phyloP scores from a whole-genome alignment of 2,888 invertebrate species.

The Euphydryas editha region DNA sequence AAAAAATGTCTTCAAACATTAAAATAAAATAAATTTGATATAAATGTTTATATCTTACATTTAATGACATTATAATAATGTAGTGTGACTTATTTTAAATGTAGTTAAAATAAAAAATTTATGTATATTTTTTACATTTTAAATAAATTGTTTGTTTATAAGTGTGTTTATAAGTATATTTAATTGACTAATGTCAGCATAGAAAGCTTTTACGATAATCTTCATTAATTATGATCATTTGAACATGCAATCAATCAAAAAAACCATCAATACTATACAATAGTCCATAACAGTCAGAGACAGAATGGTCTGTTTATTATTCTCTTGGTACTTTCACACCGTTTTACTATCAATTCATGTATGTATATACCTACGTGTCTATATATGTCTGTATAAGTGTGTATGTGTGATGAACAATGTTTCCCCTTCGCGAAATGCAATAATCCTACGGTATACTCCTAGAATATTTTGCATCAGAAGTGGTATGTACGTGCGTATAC shows the following conservation, averaged over 20 bases:
- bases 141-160: too few relatives aligned
- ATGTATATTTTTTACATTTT: too few relatives aligned
- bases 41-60: too few relatives aligned
- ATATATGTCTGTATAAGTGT: neutral
- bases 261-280: neutral
- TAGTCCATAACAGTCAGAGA: neutral
- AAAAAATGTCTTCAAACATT: too few relatives aligned
- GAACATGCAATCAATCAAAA: neutral
- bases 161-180: too few relatives aligned
- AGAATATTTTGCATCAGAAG: neutral
- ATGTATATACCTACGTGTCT: neutral
- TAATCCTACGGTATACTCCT: conserved; percentile 14
- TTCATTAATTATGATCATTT: neutral
- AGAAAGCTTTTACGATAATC: too few relatives aligned
- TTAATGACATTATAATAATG: too few relatives aligned
- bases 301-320: conserved; percentile 8
- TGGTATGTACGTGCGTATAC: neutral
- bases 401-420: conserved; percentile 27
- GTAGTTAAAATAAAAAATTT: too few relatives aligned
- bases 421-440: conserved; percentile 22
- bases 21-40: too few relatives aligned
- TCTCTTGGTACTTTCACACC: conserved; percentile 28
- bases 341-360: conserved; percentile 18
- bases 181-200: too few relatives aligned
- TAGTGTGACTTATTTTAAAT: too few relatives aligned